phyloP scores from a whole-genome alignment of 2,113 vertebrate species.

The Panthera uncia region DNA sequence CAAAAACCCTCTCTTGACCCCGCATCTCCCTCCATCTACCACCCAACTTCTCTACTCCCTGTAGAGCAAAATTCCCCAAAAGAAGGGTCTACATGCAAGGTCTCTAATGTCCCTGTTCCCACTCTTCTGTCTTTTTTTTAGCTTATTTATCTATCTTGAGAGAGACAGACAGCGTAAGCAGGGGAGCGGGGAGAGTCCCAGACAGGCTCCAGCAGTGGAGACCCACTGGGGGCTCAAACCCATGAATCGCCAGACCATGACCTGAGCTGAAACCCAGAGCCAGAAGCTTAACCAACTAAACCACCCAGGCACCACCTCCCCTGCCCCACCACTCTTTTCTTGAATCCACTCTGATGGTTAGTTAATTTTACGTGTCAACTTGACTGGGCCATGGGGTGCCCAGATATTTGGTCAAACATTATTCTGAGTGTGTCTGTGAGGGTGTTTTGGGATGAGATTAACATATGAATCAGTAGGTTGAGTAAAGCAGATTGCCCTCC shows the following conservation, averaged over 20 bases:
- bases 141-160: no score
- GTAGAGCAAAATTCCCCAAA: neutral
- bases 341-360: neutral
- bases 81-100: neutral
- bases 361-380: neutral
- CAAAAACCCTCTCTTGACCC: neutral
- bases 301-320: no score
- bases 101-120: neutral
- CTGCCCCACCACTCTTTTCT: neutral
- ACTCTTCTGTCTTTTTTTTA: neutral
- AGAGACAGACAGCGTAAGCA: no score
- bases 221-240: no score
- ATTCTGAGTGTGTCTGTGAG: neutral
- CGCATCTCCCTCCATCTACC: neutral
- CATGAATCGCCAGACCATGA: no score
- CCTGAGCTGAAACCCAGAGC: no score
- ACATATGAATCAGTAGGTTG: neutral
- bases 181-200: no score
- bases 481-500: neutral
- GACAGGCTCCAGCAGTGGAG: no score
- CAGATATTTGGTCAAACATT: neutral
- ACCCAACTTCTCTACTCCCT: neutral
- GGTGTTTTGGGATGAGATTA: neutral
- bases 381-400: neutral
- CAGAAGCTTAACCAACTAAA: no score